Evolutionary conservation across 2,888 invertebrate genomes (phyloP).

Genomic region (Crocallis elinguaria): DNA sequence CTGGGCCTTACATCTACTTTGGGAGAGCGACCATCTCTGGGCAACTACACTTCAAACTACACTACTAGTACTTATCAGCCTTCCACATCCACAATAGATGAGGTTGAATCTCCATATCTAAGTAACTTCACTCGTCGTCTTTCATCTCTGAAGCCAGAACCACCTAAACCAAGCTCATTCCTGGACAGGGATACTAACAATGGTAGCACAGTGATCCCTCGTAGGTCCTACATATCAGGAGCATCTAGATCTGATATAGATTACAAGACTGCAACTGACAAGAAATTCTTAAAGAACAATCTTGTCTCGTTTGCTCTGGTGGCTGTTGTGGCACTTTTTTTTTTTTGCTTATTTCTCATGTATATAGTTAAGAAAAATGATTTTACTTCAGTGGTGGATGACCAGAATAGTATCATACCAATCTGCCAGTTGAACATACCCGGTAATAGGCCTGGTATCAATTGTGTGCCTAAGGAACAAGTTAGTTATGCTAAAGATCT

Average conservation of each 20-base stretch:
- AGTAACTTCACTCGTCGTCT: constrained; percentile 89
- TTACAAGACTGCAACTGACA: constrained; percentile 73
- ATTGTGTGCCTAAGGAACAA: constrained; percentile 87
- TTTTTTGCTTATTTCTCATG: constrained; percentile 87
- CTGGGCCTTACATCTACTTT: constrained; percentile 80
- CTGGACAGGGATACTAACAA: constrained; percentile 72
- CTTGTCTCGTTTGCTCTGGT: constrained; percentile 87
- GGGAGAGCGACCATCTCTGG: constrained; percentile 64
- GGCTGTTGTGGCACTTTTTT: constrained; percentile 86
- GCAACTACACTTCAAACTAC: constrained; percentile 62
- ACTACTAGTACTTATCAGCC: constrained; percentile 65
- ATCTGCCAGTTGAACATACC: constrained; percentile 82
- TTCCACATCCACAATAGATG: constrained; percentile 71
- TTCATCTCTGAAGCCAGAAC: constrained; percentile 75
- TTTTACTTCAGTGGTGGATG: constrained; percentile 80
- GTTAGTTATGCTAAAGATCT: constrained; percentile 86
- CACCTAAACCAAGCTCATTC: constrained; percentile 55
- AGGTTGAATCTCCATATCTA: constrained; percentile 88
- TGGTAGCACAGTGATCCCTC: constrained; percentile 65
- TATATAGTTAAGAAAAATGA: constrained; percentile 88
- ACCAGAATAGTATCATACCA: constrained; percentile 84
- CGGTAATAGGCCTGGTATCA: constrained; percentile 83
- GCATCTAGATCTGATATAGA: constrained; percentile 70
- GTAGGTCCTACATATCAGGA: constrained; percentile 71
- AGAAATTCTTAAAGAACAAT: constrained; percentile 84